A percentile compares a stretch with the other conserved stretches of the same genome.
These are phyloP conservation scores for Dipodomys spectabilis DNA, from an alignment of 2,113 vertebrate species.

Conservation along the genomic window DNA sequence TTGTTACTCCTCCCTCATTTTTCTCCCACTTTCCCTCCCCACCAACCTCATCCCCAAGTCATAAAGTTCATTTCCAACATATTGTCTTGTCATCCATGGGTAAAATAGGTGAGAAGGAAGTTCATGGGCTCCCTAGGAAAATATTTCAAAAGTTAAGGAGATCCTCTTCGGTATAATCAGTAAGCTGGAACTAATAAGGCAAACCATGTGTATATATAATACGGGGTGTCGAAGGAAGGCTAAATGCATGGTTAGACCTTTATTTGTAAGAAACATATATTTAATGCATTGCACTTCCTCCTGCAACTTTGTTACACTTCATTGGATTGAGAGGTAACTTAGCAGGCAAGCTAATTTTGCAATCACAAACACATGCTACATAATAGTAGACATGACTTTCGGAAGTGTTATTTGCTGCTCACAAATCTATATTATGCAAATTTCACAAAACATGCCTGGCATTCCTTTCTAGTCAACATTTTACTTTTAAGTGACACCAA, in stretches of 20 bases:
- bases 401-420: conserved; percentile 62
- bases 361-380: conserved; percentile 48
- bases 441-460: conserved; percentile 4
- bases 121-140: not conserved
- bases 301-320: conserved; percentile 57
- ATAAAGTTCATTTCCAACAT: no score
- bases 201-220: conserved; percentile 41
- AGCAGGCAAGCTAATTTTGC: conserved; percentile 74
- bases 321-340: conserved; percentile 62
- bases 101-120: conserved; percentile 51
- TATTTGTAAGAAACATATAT: conserved; percentile 68
- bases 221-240: not conserved
- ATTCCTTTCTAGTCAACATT: not conserved
- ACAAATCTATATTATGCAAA: conserved; percentile 49
- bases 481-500: not conserved
- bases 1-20: no score
- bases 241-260: conserved; percentile 13
- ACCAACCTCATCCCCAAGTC: no score
- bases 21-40: no score
- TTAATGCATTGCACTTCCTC: conserved; percentile 41
- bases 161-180: not conserved
- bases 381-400: conserved; percentile 44
- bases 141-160: conserved; percentile 46
- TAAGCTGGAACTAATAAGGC: conserved; percentile 42
- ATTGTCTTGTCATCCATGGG: not conserved